phyloP scores from a whole-genome alignment of 92 coral and sea anemone genomes.

The Heteractis magnifica region DNA sequence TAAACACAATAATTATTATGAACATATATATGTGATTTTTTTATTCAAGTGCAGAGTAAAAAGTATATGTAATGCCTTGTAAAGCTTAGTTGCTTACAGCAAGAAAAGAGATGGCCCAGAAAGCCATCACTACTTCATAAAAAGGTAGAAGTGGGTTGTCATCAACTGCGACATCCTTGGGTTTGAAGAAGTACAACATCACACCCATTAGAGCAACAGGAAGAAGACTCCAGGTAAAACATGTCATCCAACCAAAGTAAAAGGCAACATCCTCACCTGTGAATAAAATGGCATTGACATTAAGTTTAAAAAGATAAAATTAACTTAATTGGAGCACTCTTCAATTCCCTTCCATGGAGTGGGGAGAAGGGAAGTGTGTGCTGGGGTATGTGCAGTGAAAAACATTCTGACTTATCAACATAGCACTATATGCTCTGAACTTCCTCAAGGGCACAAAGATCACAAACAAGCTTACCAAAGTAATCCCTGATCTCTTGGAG shows the following conservation, averaged over 20 bases:
- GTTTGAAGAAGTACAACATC: constrained; percentile 84
- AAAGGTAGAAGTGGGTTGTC: constrained; percentile 94
- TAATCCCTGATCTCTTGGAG: constrained; percentile 92
- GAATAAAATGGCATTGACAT: not conserved
- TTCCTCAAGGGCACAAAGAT: not conserved
- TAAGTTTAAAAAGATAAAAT: too few relatives aligned
- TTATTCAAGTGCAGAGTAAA: too few relatives aligned
- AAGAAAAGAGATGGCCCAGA: constrained; percentile 94
- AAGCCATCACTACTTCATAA: constrained; percentile 95
- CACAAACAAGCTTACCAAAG: constrained; percentile 63
- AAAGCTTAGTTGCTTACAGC: constrained; percentile 40
- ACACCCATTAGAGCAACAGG: constrained; percentile 85
- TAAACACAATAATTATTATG: too few relatives aligned
- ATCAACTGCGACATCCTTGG: constrained; percentile 92
- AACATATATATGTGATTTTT: too few relatives aligned
- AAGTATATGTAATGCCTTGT: too few relatives aligned
- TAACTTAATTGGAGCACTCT: too few relatives aligned
- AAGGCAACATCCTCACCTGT: constrained; percentile 92
- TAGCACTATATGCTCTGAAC: too few relatives aligned
- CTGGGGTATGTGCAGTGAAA: too few relatives aligned
- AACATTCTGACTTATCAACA: too few relatives aligned
- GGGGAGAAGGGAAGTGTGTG: too few relatives aligned
- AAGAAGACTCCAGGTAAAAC: constrained; percentile 85
- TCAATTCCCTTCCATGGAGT: too few relatives aligned
- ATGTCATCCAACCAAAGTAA: constrained; percentile 97